A percentile compares a stretch with the other conserved stretches of the same genome.
Evolutionary conservation across 2,113 vertebrate species (phyloP).

Genomic region (Heptranchias perlo): DNA sequence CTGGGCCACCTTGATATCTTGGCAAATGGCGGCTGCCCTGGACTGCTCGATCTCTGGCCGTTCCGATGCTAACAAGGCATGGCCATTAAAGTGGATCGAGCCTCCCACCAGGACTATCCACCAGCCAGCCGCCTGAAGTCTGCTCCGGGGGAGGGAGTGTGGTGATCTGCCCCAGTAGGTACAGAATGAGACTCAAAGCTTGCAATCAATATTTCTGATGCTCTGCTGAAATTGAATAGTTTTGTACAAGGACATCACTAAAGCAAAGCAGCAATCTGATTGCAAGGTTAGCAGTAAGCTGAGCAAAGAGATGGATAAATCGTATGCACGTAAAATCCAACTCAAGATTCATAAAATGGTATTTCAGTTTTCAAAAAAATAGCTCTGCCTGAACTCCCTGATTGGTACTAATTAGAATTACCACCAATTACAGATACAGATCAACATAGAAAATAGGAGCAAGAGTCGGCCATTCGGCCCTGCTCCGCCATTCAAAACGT

Average conservation of each 20-base stretch:
- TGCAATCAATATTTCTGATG: neutral
- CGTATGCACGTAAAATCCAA: neutral
- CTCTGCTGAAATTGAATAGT: too few species aligned
- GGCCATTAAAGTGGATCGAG: neutral
- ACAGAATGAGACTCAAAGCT: neutral
- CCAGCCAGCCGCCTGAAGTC: neutral
- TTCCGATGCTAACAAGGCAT: neutral
- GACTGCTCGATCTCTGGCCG: neutral
- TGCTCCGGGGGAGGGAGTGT: neutral
- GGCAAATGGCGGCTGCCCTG: neutral
- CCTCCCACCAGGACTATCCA: neutral
- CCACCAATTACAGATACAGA: neutral
- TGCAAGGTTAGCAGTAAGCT: neutral
- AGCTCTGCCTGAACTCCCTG: neutral
- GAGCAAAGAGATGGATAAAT: neutral
- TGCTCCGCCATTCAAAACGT: too few species aligned
- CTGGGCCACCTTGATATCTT: neutral
- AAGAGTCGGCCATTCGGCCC: too few species aligned
- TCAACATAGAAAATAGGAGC: too few species aligned
- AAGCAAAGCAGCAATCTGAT: neutral
- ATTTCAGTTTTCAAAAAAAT: neutral
- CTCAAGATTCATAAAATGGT: neutral
- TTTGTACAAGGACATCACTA: neutral
- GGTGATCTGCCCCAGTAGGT: neutral
- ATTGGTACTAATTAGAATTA: neutral